Evolutionary conservation across 2,797 vertebrate genomes (phyloP), one percentile per base, ranked within the genome.

Genomic region (Halcyon smyrnensis): DNA sequence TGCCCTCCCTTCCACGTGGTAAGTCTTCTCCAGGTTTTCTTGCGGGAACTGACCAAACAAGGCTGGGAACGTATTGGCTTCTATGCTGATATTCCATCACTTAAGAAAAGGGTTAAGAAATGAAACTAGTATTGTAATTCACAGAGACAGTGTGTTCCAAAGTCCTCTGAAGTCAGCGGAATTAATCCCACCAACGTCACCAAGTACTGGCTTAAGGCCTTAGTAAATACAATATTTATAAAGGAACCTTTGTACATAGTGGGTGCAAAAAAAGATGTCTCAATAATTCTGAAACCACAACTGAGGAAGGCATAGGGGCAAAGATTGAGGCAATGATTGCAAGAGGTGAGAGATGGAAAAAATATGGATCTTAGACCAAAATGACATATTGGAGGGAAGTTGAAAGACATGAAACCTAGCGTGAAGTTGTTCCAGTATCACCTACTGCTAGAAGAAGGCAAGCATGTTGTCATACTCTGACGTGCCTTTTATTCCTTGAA

Each of bases 41-140:
- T 94, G 94, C 2, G 16, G 89, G 77, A 95, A 84, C 46, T 54
- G 45, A 87, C 60, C 16, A 68, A 76, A 64, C 34, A 84, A 83
- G 50, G n/a, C 37, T 71, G 63, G 89, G 67, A 94, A 82, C 11
- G 24, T 36, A 28, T 2, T 94, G 91, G 89, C 63, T 91, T 78
- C 71, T 51, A 77, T 3, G 1, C 15, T 89, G 60, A 82, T 88
- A 94, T 82, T 95, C 43, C 36, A 67, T 69, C 63, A 74, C 56
- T 74, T 95, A 50, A 67, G 54, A 90, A 94, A 90, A 89, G 67
- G 34, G 83, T 94, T 93, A 95, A 95, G 91, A 87, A 89, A 93
- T 74, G 6, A 94, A 90, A 56, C 13, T 60, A n/a, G n/a, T 62
- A 51, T 93, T 94, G 84, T 56, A 91, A 84, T 90, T 92, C 54